A percentile compares a stretch with the other conserved stretches of the same genome.
phyloP scores from a whole-genome alignment of 2,113 vertebrate species.

The Caracal caracal region DNA sequence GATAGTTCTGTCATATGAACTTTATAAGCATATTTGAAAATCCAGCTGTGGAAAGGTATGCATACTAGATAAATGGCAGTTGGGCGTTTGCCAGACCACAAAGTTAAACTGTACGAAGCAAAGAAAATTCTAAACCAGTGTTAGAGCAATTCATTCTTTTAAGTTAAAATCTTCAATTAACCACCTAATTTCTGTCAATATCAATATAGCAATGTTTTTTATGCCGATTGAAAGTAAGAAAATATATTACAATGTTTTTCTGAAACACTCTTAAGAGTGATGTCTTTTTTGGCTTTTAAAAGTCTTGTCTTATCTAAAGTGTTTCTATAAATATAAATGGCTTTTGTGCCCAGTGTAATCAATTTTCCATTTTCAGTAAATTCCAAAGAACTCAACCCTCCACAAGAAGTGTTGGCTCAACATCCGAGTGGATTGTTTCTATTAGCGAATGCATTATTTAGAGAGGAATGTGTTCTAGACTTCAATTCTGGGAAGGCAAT shows the following conservation, averaged over 20 bases:
- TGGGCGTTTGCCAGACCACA: conserved; percentile 78
- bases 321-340: conserved; percentile 63
- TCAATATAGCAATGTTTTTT: background rate
- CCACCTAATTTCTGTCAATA: conserved; percentile 63
- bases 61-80: conserved; percentile 80
- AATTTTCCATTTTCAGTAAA: conserved; percentile 61
- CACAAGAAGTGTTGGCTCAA: conserved; percentile 69
- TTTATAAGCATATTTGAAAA: conserved; percentile 86
- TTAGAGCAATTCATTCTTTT: conserved; percentile 69
- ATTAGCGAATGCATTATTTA: conserved; percentile 74
- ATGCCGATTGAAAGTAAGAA: conserved; percentile 25
- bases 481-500: conserved; percentile 77
- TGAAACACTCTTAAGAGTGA: conserved; percentile 36
- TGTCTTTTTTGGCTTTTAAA: background rate
- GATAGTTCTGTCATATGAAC: conserved; percentile 76
- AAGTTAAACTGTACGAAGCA: conserved; percentile 57
- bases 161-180: conserved; percentile 66
- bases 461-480: conserved; percentile 55
- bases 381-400: conserved; percentile 51
- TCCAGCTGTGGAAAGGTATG: conserved; percentile 81
- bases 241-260: conserved; percentile 1
- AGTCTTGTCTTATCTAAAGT: conserved; percentile 34
- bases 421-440: conserved; percentile 82
- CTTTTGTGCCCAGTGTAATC: conserved; percentile 50
- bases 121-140: conserved; percentile 69